phyloP scores from a whole-genome alignment of 2,888 invertebrate genomes.

The Scrobipalpa atriplicella region DNA sequence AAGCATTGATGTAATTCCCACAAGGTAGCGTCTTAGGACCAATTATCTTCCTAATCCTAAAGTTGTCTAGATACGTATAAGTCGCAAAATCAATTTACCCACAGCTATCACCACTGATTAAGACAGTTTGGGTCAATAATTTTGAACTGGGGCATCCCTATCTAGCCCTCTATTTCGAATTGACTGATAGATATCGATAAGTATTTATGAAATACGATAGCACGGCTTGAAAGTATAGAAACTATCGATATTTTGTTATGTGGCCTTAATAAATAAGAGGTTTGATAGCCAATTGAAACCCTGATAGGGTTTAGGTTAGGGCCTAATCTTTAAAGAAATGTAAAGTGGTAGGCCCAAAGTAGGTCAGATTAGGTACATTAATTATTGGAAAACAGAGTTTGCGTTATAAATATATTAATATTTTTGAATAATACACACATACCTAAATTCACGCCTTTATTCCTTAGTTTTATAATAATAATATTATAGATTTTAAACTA shows the following conservation, averaged over 20 bases:
- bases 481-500: no score
- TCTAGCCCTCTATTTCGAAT: constrained; percentile 17
- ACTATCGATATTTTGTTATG: constrained; percentile 26
- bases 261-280: constrained; percentile 27
- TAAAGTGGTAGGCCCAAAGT: no score
- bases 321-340: background rate
- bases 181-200: constrained; percentile 24
- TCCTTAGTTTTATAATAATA: no score
- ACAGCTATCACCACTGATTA: constrained; percentile 4
- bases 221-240: constrained; percentile 13
- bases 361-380: no score
- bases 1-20: no score
- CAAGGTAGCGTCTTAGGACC: no score
- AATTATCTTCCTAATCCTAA: no score
- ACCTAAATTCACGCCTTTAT: no score
- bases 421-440: no score
- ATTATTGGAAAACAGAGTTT: no score
- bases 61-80: background rate
- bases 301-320: background rate
- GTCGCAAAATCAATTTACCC: background rate
- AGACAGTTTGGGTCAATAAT: constrained; percentile 29
- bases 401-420: no score
- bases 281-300: constrained; percentile 10
- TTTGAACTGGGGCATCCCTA: constrained; percentile 28
- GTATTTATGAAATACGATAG: constrained; percentile 29